These are phyloP conservation scores for Thelaira solivaga DNA, from an alignment of 2,888 invertebrate genomes.

Conservation along the genomic window DNA sequence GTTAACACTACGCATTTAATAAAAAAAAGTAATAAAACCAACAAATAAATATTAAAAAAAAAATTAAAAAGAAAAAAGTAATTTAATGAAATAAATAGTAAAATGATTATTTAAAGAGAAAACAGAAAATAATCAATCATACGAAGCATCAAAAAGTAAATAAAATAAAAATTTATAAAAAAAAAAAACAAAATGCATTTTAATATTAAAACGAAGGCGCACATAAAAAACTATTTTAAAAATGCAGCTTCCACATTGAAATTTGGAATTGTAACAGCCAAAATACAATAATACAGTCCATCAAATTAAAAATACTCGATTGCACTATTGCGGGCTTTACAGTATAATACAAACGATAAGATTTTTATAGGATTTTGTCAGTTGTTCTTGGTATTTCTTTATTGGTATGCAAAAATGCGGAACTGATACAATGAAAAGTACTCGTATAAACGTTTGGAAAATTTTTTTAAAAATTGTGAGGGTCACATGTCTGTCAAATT, in stretches of 20 bases:
- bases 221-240: too few species aligned
- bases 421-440: too few species aligned
- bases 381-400: too few species aligned
- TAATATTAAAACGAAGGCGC: neutral
- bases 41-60: constrained; percentile 3
- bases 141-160: constrained; percentile 49
- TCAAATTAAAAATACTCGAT: too few species aligned
- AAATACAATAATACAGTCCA: too few species aligned
- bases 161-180: constrained; percentile 46
- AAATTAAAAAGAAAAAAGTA: constrained; percentile 18
- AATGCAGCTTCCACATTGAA: neutral
- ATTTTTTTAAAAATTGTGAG: too few species aligned
- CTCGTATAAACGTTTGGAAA: too few species aligned
- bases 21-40: constrained; percentile 34
- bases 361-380: too few species aligned
- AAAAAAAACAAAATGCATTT: constrained; percentile 19
- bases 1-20: constrained; percentile 55
- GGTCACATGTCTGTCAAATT: too few species aligned
- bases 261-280: too few species aligned
- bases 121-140: constrained; percentile 34
- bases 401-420: too few species aligned
- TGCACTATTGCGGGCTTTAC: too few species aligned
- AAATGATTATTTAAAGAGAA: constrained; percentile 33
- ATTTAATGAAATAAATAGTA: constrained; percentile 31
- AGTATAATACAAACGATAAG: neutral